Evolutionary conservation across 1,140 invertebrate genomes (phyloP).

Genomic region (Nasonia vitripennis): DNA sequence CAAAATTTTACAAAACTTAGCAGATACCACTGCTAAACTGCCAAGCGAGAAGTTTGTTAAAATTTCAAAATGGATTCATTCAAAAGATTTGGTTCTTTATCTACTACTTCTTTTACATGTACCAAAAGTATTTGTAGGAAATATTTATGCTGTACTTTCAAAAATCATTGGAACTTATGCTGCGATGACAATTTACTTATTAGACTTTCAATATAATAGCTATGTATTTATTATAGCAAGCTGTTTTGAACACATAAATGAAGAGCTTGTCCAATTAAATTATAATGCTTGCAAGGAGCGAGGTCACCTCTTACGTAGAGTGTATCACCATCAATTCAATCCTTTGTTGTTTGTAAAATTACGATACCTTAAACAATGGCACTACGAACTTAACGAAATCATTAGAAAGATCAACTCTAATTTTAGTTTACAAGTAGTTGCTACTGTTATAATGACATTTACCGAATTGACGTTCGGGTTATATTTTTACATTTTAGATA

Average conservation of each 20-base stretch:
- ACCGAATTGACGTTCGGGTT: constrained; percentile 66
- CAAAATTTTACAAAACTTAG: constrained; percentile 55
- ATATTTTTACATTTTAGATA: constrained; percentile 65
- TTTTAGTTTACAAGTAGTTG: constrained; percentile 62
- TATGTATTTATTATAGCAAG: constrained; percentile 60
- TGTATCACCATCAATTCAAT: constrained; percentile 62
- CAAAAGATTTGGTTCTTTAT: constrained; percentile 64
- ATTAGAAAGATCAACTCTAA: constrained; percentile 61
- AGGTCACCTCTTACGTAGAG: constrained; percentile 59
- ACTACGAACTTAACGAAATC: constrained; percentile 64
- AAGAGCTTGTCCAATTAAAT: constrained; percentile 57
- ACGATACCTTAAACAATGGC: constrained; percentile 61
- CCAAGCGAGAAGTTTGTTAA: constrained; percentile 54
- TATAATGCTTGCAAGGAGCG: constrained; percentile 51
- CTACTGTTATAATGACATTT: constrained; percentile 63
- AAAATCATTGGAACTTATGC: constrained; percentile 54
- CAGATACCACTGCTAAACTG: constrained; percentile 54
- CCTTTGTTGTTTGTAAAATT: constrained; percentile 62
- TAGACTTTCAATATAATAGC: constrained; percentile 66
- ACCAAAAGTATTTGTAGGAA: constrained; percentile 48
- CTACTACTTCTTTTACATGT: constrained; percentile 52
- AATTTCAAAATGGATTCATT: constrained; percentile 59
- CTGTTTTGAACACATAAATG: constrained; percentile 63
- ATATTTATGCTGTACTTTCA: neutral
- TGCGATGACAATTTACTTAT: constrained; percentile 55